phyloP scores from a whole-genome alignment of 2,888 invertebrate species.

The Caenorhabditis angaria region DNA sequence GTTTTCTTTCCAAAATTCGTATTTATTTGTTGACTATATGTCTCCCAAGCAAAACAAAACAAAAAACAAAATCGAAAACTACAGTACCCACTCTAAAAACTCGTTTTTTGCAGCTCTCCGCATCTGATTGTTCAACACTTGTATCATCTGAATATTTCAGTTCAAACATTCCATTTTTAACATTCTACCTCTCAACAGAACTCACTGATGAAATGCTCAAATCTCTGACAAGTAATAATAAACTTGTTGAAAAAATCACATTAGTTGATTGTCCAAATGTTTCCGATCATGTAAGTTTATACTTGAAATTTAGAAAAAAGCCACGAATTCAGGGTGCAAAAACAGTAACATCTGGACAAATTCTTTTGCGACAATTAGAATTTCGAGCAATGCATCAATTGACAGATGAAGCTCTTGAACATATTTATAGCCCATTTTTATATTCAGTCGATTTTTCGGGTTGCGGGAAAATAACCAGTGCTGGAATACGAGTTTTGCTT shows the following conservation, averaged over 20 bases:
- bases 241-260: conserved; percentile 59
- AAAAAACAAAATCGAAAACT: background rate
- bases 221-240: conserved; percentile 55
- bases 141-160: conserved; percentile 62
- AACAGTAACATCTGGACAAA: conserved; percentile 58
- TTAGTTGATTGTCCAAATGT: conserved; percentile 68
- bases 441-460: conserved; percentile 68
- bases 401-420: conserved; percentile 59
- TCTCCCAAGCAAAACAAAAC: background rate
- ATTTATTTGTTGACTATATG: background rate
- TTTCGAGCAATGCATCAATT: conserved; percentile 59
- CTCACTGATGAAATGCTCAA: conserved; percentile 55
- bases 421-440: conserved; percentile 58
- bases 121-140: conserved; percentile 56
- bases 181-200: conserved; percentile 65
- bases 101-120: conserved; percentile 56
- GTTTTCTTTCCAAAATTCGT: no score
- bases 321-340: conserved; percentile 52
- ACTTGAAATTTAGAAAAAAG: background rate
- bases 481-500: conserved; percentile 61
- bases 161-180: conserved; percentile 56
- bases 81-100: background rate
- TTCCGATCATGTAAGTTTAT: conserved; percentile 53
- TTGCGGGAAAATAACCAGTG: conserved; percentile 62
- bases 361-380: conserved; percentile 54